These are phyloP conservation scores for Escarpia spicata DNA, from an alignment of 2,888 invertebrate genomes.

Conservation along the genomic window DNA sequence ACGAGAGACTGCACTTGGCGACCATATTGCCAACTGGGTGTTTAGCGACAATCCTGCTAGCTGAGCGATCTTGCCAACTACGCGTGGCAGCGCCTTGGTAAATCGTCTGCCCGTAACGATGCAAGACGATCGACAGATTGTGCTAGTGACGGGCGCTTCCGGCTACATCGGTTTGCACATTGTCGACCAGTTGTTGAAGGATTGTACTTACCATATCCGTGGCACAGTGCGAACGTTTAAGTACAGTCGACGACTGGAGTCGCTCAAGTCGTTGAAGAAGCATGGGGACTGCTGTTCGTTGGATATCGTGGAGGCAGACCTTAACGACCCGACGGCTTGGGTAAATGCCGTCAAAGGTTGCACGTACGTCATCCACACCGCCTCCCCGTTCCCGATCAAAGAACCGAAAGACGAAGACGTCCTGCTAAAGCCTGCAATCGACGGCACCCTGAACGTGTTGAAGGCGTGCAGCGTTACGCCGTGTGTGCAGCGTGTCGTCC, in stretches of 20 bases:
- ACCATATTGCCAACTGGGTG: too few species aligned
- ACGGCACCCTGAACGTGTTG: slow-evolving; percentile 67
- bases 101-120: too few species aligned
- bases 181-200: slow-evolving; percentile 66
- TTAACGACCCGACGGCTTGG: slow-evolving; percentile 49
- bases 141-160: slow-evolving; percentile 69
- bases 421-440: slow-evolving; percentile 66
- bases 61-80: too few species aligned
- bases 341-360: slow-evolving; percentile 56
- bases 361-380: slow-evolving; percentile 66
- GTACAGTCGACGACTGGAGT: slow-evolving; percentile 59
- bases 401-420: slow-evolving; percentile 63
- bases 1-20: too few species aligned
- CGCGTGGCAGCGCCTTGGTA: too few species aligned
- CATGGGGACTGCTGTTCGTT: slow-evolving; percentile 62
- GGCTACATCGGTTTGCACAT: slow-evolving; percentile 68
- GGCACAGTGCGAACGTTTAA: slow-evolving; percentile 66
- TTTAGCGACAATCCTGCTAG: too few species aligned
- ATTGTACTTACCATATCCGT: slow-evolving; percentile 66
- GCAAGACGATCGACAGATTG: slow-evolving; percentile 36
- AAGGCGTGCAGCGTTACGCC: slow-evolving; percentile 61
- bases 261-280: slow-evolving; percentile 58
- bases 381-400: slow-evolving; percentile 63
- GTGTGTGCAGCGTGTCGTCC: not conserved
- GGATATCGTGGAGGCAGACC: slow-evolving; percentile 65